These are phyloP conservation scores for Tachyglossus aculeatus DNA, from an alignment of 2,797 vertebrate species.

Conservation along the genomic window DNA sequence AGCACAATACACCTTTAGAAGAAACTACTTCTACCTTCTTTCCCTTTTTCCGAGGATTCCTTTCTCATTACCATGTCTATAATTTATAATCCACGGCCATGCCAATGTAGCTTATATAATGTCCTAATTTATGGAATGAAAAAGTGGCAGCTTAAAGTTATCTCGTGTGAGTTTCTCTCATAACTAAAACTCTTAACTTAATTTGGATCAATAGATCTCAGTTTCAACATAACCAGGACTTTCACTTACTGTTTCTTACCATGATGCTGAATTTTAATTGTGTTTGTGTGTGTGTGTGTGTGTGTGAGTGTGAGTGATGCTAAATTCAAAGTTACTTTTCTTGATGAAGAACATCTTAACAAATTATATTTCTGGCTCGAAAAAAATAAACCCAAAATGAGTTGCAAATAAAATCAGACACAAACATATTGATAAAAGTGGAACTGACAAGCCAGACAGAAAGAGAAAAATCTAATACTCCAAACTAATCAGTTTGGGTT, in stretches of 20 bases:
- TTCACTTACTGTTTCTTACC: conserved; percentile 42
- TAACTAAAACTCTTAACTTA: conserved; percentile 22
- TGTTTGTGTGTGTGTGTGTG: neutral
- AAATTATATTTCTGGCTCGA: conserved; percentile 5
- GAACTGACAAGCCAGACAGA: conserved; percentile 23
- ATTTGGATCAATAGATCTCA: conserved; percentile 17
- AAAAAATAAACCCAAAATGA: conserved; percentile 50
- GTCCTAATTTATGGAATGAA: neutral
- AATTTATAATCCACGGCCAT: conserved; percentile 2
- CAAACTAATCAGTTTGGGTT: conserved; percentile 47
- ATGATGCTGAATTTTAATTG: neutral
- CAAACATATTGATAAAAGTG: conserved; percentile 31
- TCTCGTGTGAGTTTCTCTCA: conserved; percentile 26
- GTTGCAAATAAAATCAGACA: conserved; percentile 26
- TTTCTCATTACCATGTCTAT: neutral
- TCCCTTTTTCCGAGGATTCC: conserved; percentile 16
- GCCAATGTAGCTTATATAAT: conserved; percentile 15
- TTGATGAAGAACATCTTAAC: conserved; percentile 25
- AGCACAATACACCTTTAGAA: conserved; percentile 18
- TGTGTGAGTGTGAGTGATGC: conserved; percentile 15
- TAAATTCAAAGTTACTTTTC: conserved; percentile 46
- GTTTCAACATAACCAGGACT: conserved; percentile 19
- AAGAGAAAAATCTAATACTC: neutral
- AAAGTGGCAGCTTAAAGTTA: conserved; percentile 10
- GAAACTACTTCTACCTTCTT: conserved; percentile 3